phyloP scores from a whole-genome alignment of 2,888 invertebrate genomes.

The Netelia inedita region DNA sequence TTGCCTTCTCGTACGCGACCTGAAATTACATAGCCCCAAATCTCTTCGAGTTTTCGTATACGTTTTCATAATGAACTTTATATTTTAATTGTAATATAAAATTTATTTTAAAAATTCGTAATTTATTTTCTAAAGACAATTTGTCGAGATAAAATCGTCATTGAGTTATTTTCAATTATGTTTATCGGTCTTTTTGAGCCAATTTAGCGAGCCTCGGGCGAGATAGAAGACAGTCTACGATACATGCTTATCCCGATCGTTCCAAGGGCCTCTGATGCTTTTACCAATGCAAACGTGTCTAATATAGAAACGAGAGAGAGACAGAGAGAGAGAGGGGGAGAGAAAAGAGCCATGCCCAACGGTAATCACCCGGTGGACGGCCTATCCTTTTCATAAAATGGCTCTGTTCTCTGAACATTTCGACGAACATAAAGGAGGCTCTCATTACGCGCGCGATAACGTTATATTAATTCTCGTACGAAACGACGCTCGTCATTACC shows the following conservation, averaged over 20 bases:
- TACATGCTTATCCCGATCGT: conserved; percentile 51
- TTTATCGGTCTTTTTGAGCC: neutral
- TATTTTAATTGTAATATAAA: neutral
- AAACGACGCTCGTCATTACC: conserved; percentile 74
- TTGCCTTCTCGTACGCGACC: conserved; percentile 40
- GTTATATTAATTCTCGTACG: conserved; percentile 75
- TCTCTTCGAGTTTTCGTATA: neutral
- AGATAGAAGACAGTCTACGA: conserved; percentile 29
- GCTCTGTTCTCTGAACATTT: conserved; percentile 58
- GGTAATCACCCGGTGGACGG: conserved; percentile 61
- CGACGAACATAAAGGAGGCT: conserved; percentile 70
- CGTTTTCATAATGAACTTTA: neutral
- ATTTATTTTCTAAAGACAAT: neutral
- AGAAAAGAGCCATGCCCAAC: conserved; percentile 28
- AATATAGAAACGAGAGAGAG: conserved; percentile 9
- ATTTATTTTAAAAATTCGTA: neutral
- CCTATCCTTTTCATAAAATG: conserved; percentile 35
- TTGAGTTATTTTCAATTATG: conserved; percentile 19
- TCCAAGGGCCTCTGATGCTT: conserved; percentile 23
- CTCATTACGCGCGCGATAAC: conserved; percentile 75
- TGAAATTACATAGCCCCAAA: conserved; percentile 22
- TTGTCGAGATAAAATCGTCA: conserved; percentile 15
- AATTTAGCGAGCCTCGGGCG: conserved; percentile 17
- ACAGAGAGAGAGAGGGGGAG: neutral
- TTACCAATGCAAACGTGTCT: conserved; percentile 25